Evolutionary conservation across 2,797 vertebrate genomes (phyloP).

Genomic region (Molossus molossus): DNA sequence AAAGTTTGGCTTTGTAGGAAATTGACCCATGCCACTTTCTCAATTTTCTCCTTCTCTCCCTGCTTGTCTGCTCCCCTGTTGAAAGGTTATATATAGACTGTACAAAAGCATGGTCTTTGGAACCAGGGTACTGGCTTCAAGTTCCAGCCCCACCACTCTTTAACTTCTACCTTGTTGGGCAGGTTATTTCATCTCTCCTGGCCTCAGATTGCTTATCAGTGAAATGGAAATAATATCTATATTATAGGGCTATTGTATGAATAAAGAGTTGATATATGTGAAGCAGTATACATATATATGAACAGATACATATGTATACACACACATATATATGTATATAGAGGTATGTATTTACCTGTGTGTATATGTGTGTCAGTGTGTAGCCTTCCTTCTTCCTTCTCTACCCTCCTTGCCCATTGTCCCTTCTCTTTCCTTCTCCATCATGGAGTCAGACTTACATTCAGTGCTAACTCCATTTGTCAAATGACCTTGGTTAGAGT

Average conservation of each 20-base stretch:
- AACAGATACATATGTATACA: background rate
- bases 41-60: no score
- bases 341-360: background rate
- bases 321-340: background rate
- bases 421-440: background rate
- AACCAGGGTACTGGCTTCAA: background rate
- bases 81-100: background rate
- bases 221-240: slow-evolving; percentile 3
- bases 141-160: background rate
- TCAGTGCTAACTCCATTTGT: slow-evolving; percentile 8
- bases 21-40: background rate
- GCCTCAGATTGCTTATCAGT: slow-evolving; percentile 14
- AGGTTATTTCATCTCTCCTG: slow-evolving; percentile 14
- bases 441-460: slow-evolving; percentile 10
- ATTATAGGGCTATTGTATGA: background rate
- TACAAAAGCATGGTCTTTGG: background rate
- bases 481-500: slow-evolving; percentile 20
- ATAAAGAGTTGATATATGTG: background rate
- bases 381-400: background rate
- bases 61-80: no score
- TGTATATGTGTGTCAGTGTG: background rate
- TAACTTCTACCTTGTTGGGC: background rate
- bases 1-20: background rate
- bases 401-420: background rate
- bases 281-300: no score